These are phyloP conservation scores for Thalassarche chlororhynchos DNA, from an alignment of 2,113 vertebrate genomes.

Conservation along the genomic window DNA sequence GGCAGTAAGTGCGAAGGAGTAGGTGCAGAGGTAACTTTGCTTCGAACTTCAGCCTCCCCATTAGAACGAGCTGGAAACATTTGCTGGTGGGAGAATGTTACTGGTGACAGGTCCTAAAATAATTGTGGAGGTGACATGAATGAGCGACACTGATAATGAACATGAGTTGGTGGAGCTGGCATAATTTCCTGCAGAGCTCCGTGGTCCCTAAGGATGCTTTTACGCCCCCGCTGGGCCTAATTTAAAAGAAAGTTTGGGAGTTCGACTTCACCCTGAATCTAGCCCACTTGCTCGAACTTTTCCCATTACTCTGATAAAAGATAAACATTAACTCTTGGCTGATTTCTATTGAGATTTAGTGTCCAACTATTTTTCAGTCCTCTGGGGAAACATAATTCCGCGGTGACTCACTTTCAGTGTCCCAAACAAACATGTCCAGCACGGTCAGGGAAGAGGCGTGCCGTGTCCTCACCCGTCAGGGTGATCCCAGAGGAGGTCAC, in stretches of 20 bases:
- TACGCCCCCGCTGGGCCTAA: slow-evolving; percentile 49
- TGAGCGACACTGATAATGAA: slow-evolving; percentile 35
- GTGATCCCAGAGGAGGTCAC: not conserved
- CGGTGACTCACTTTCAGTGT: not conserved
- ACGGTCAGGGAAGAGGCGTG: accelerated
- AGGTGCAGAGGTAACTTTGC: not conserved
- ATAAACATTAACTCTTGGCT: slow-evolving; percentile 5
- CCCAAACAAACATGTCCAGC: not conserved
- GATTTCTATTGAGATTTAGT: not conserved
- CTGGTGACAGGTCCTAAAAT: slow-evolving; percentile 60
- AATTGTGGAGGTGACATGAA: slow-evolving; percentile 58
- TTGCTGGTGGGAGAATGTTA: slow-evolving; percentile 55
- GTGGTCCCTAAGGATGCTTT: slow-evolving; percentile 40
- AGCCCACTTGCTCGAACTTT: not conserved
- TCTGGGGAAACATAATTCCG: not conserved
- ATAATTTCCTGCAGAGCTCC: not conserved
- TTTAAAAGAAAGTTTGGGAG: slow-evolving; percentile 55
- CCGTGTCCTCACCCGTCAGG: accelerated
- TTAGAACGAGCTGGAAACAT: slow-evolving; percentile 21
- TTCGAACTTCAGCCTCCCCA: not conserved
- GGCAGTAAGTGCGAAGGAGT: not conserved
- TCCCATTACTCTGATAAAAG: not conserved
- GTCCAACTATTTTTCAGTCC: not conserved
- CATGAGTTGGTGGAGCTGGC: slow-evolving; percentile 57
- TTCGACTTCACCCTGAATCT: slow-evolving; percentile 2